Evolutionary conservation across 2,113 vertebrate species (phyloP).

Genomic region (Amphiprion percula): DNA sequence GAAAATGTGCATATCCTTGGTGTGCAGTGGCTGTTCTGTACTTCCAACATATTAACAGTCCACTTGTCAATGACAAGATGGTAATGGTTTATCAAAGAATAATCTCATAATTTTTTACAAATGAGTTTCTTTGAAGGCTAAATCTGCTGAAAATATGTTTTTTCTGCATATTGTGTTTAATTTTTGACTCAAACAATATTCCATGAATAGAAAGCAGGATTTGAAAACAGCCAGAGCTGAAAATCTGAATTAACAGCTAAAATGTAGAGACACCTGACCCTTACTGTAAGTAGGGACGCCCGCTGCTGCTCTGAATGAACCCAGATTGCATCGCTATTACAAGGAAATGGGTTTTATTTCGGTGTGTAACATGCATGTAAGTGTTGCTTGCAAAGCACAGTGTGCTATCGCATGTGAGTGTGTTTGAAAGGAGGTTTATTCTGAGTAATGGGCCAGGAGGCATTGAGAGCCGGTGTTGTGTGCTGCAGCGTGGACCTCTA

Average conservation of each 20-base stretch:
- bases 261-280: slow-evolving; percentile 9
- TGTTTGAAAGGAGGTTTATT: slow-evolving; percentile 40
- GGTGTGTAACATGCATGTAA: slow-evolving; percentile 44
- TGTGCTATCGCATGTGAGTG: slow-evolving; percentile 32
- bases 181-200: neutral
- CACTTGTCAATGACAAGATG: no score
- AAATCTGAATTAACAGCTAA: slow-evolving; percentile 29
- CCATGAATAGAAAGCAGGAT: neutral
- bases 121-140: neutral
- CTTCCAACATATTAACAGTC: no score
- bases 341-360: slow-evolving; percentile 54
- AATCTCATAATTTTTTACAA: no score
- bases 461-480: slow-evolving; percentile 7
- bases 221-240: slow-evolving; percentile 6
- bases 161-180: neutral
- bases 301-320: slow-evolving; percentile 52
- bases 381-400: slow-evolving; percentile 41
- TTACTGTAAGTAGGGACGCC: slow-evolving; percentile 21
- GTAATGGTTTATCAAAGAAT: no score
- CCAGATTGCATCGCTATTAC: slow-evolving; percentile 52
- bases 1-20: no score
- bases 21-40: no score
- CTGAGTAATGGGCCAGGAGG: slow-evolving; percentile 50
- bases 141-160: neutral
- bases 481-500: slow-evolving; percentile 12